These are phyloP conservation scores for Anolis sagrei DNA, from an alignment of 2,113 vertebrate species.

Conservation along the genomic window DNA sequence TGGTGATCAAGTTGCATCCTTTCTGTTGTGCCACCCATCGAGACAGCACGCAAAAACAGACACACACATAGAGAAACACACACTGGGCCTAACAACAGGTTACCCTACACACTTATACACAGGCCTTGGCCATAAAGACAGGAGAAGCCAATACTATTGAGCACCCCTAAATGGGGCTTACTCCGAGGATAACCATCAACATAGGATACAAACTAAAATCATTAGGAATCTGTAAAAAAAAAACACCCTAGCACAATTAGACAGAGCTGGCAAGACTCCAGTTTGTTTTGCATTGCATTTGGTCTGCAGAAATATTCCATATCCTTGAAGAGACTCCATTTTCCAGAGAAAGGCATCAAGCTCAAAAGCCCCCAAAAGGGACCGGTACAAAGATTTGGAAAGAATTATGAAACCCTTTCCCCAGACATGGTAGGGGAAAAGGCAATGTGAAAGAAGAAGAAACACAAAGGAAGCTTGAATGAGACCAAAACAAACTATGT, in stretches of 20 bases:
- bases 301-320: constrained; percentile 2
- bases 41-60: background rate
- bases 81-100: background rate
- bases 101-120: background rate
- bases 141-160: background rate
- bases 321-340: constrained; percentile 25
- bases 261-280: background rate
- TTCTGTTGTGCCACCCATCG: constrained; percentile 3
- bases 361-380: background rate
- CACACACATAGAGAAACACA: background rate
- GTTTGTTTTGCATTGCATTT: background rate
- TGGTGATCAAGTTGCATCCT: background rate
- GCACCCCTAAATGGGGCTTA: background rate
- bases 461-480: background rate
- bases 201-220: background rate
- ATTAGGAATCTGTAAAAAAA: background rate
- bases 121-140: background rate
- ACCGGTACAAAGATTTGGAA: no score
- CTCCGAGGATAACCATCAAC: background rate
- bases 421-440: background rate
- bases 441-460: no score
- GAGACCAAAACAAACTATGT: background rate
- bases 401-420: background rate
- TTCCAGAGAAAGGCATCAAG: constrained; percentile 6
- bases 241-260: background rate